A percentile compares a stretch with the other conserved stretches of the same genome.
Evolutionary conservation across 1,140 invertebrate genomes (phyloP).

Genomic region (Myzus persicae): DNA sequence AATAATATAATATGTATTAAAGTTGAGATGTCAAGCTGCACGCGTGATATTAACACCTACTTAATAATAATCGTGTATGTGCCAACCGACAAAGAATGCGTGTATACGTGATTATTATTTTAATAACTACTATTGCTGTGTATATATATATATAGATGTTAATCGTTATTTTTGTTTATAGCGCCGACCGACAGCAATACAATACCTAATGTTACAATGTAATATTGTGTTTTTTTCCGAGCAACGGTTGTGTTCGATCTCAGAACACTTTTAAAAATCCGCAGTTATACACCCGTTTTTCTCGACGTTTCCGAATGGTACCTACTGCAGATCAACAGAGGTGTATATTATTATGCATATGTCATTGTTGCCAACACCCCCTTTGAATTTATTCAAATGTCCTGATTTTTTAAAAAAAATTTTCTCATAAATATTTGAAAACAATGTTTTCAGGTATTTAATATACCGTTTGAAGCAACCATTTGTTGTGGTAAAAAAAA

Average conservation of each 20-base stretch:
- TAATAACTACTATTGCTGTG: background rate
- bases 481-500: no score
- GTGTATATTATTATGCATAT: no score
- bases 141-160: background rate
- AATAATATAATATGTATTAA: background rate
- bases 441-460: no score
- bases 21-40: slow-evolving; percentile 29
- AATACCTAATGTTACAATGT: background rate
- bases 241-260: background rate
- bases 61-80: slow-evolving; percentile 45
- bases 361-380: no score
- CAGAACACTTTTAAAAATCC: background rate
- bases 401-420: no score
- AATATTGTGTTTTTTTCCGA: background rate
- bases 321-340: no score
- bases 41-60: slow-evolving; percentile 51
- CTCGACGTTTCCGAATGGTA: background rate
- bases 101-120: slow-evolving; percentile 10
- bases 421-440: no score
- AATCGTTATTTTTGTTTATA: background rate
- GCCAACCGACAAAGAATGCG: slow-evolving; percentile 42
- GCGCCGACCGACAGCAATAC: background rate
- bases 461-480: no score
- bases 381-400: no score
- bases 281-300: background rate